Evolutionary conservation across 2,888 invertebrate species (phyloP), one percentile per base, ranked within the genome.

Genomic region (Hermaeophaga mercurialis): DNA sequence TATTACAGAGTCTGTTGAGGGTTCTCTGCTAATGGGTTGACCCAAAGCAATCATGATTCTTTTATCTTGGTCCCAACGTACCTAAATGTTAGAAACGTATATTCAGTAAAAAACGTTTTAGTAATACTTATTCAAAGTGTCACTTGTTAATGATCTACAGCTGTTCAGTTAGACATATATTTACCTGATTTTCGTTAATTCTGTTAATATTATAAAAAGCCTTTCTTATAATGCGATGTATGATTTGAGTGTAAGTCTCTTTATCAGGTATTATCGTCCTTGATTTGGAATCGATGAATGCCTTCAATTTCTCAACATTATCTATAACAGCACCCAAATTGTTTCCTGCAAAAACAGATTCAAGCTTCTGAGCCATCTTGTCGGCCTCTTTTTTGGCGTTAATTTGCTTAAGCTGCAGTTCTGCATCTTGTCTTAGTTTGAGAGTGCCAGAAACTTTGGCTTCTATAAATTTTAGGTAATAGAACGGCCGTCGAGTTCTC

Each of bases 401-500:
- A 4, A 70, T 64, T 58, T 77, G 74, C 33, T 71, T 70, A 11
- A 67, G 67, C 18, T 71, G 58, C 41, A 73, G 64, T 56, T 73
- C 75, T 17, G 75, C 71, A 31, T 67, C 62, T 18, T 72, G 73
- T 7, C 78, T 64, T 9, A 59, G 63, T 43, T 64, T 63, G 19
- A 74, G 67, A 9, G 72, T 70, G 1, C 75, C 74, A 1, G 77
- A 69, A 1, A 73, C 63, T 14, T 64, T 70, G 0, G 69, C 68
- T 58, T 76, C 75, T 54, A 73, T 73, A 48, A 73, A 79, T 56
- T 78, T 75, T 9, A 77, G 74, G 34, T 75, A 75, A 63, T 81
- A 82, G 41, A 80, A 74, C 0, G 81, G 81, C 53, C 74, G 71
- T 7, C 80, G 67, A 1, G 75, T 75, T 18, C 81, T 72, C 3